These are phyloP conservation scores for Baccha elongata DNA, from an alignment of 2,888 invertebrate genomes.

Conservation along the genomic window DNA sequence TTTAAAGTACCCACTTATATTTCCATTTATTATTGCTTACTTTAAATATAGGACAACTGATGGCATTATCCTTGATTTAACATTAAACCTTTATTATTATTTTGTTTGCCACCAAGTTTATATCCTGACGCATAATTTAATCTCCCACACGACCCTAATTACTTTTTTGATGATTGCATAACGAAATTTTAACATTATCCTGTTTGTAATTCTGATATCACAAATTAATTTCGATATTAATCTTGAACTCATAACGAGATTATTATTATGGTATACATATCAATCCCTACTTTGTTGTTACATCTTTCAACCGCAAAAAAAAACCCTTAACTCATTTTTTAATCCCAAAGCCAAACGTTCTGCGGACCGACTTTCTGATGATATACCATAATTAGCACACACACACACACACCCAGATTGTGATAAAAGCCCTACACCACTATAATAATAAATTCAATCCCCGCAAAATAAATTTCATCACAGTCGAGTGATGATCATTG, in stretches of 20 bases:
- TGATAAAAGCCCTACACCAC: constrained; percentile 19
- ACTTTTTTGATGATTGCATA: not conserved
- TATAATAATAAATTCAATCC: constrained; percentile 8
- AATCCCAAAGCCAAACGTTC: not conserved
- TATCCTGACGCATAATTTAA: not conserved
- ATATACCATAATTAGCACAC: constrained; percentile 1
- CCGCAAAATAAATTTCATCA: constrained; percentile 36
- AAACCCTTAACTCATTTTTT: not conserved
- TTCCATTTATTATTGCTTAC: no score
- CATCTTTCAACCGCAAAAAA: not conserved
- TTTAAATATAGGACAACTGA: no score
- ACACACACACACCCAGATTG: not conserved
- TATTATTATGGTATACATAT: not conserved
- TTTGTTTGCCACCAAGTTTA: not conserved
- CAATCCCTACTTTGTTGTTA: not conserved
- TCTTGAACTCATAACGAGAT: constrained; percentile 22
- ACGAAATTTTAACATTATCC: not conserved
- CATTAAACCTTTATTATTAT: not conserved
- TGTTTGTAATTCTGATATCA: not conserved
- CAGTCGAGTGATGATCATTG: constrained; percentile 11
- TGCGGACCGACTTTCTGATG: constrained; percentile 4
- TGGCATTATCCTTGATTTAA: not conserved
- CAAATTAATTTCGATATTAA: constrained; percentile 15
- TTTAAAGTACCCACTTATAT: no score
- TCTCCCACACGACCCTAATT: not conserved